These are phyloP conservation scores for Sebastes oblongus DNA, from an alignment of 2,797 vertebrate genomes.

Conservation along the genomic window DNA sequence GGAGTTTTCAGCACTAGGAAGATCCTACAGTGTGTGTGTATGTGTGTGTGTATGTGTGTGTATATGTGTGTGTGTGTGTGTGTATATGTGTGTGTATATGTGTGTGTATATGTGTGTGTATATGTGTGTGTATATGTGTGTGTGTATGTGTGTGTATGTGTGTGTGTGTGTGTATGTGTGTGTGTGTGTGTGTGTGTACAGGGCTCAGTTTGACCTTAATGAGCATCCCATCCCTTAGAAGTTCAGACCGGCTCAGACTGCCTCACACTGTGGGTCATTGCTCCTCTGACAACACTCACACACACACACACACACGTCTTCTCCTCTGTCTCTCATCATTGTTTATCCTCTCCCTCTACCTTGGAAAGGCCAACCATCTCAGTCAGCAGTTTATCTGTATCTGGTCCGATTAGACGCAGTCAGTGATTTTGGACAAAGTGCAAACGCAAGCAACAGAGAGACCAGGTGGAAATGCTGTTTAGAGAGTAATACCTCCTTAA, in stretches of 20 bases:
- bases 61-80: not conserved
- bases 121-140: no score
- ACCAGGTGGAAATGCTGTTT: conserved; percentile 57
- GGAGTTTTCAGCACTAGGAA: conserved; percentile 33
- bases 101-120: no score
- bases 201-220: conserved; percentile 37
- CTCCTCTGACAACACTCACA: conserved; percentile 18
- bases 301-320: not conserved
- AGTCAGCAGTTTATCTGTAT: conserved; percentile 62
- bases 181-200: not conserved
- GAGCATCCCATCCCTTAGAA: conserved; percentile 41
- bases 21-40: not conserved
- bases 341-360: conserved; percentile 49
- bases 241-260: conserved; percentile 1
- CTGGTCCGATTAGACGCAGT: conserved; percentile 33
- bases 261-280: conserved; percentile 18
- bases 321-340: conserved; percentile 32
- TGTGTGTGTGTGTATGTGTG: not conserved
- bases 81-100: no score
- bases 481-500: conserved; percentile 12
- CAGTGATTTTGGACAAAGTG: conserved; percentile 44
- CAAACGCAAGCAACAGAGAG: conserved; percentile 47
- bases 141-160: no score
- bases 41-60: not conserved
- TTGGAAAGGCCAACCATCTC: conserved; percentile 39